Percentiles rank a stretch among this genome's conserved stretches.
Evolutionary conservation across 2,797 vertebrate genomes (phyloP).

Genomic region (Decapterus maruadsi): DNA sequence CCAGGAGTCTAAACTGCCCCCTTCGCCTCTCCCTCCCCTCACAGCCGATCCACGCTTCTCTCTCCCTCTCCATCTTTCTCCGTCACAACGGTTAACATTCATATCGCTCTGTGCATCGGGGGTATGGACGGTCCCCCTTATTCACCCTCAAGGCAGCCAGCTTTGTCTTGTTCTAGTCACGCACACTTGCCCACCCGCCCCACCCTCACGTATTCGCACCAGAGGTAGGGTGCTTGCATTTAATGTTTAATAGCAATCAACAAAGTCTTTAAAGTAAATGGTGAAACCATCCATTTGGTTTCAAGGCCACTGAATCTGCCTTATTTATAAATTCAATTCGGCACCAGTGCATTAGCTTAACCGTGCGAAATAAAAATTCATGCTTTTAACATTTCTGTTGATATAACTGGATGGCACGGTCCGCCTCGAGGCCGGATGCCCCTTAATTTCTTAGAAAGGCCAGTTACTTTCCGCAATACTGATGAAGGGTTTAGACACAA

Average conservation of each 20-base stretch:
- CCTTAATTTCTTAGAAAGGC: slow-evolving; percentile 62
- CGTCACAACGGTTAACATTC: slow-evolving; percentile 84
- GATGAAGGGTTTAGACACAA: slow-evolving; percentile 73
- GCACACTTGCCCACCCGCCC: slow-evolving; percentile 64
- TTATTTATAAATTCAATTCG: slow-evolving; percentile 31
- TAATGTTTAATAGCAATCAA: slow-evolving; percentile 24
- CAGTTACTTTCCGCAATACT: slow-evolving; percentile 62
- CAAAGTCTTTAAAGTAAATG: slow-evolving; percentile 9
- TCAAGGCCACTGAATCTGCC: slow-evolving; percentile 5
- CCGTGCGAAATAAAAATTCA: slow-evolving; percentile 33
- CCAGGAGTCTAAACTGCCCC: slow-evolving; percentile 84
- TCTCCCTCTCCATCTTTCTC: slow-evolving; percentile 81
- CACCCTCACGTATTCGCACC: slow-evolving; percentile 43
- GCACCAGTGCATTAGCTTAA: slow-evolving; percentile 12
- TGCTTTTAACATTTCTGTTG: slow-evolving; percentile 22
- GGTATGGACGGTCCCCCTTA: slow-evolving; percentile 67
- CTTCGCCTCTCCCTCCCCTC: slow-evolving; percentile 64
- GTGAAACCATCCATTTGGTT: background rate
- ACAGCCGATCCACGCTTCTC: slow-evolving; percentile 66
- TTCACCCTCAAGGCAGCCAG: slow-evolving; percentile 73
- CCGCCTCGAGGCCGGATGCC: slow-evolving; percentile 46
- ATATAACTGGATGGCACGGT: slow-evolving; percentile 24
- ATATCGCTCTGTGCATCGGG: slow-evolving; percentile 72
- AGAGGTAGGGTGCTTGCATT: slow-evolving; percentile 34
- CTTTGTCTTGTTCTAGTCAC: slow-evolving; percentile 84